Conservation (phyloP, 2,113 vertebrate species). For the Lampris incognitus region DNA sequence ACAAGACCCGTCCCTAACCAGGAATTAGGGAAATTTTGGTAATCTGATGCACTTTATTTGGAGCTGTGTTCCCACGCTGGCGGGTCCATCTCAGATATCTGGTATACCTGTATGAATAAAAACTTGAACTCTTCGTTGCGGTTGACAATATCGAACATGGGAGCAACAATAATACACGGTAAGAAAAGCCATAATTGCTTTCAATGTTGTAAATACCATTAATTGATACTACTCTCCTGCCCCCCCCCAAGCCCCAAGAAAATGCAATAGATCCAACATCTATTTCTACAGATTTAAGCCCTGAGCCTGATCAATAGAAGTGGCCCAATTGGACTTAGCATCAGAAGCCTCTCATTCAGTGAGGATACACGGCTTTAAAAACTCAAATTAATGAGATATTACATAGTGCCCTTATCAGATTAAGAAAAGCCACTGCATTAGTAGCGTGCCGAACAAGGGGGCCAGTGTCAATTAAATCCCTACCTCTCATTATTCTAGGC, state of each 20-base stretch:
- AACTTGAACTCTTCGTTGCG: no score
- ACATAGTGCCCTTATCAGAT: conserved; percentile 61
- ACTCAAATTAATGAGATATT: conserved; percentile 59
- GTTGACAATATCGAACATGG: not conserved
- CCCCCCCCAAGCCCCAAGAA: not conserved
- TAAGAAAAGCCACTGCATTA: conserved; percentile 48
- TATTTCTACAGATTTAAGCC: conserved; percentile 36
- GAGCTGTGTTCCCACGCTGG: no score
- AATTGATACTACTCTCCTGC: not conserved
- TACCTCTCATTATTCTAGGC: conserved; percentile 63
- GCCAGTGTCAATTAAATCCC: conserved; percentile 68
- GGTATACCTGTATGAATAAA: no score
- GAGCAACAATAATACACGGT: not conserved
- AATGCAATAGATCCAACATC: conserved; percentile 1
- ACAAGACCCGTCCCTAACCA: no score
- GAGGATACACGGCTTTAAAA: conserved; percentile 49
- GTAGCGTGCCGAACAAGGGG: conserved; percentile 25
- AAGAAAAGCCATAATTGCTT: conserved; percentile 33
- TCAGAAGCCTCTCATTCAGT: not conserved
- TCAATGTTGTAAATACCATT: conserved; percentile 35
- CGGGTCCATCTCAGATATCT: no score
- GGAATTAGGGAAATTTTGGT: no score
- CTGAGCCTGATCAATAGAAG: conserved; percentile 33
- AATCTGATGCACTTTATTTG: no score
- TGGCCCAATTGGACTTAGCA: conserved; percentile 1